phyloP scores from a whole-genome alignment of 2,113 vertebrate species.

The cat (Felis catus) region DNA sequence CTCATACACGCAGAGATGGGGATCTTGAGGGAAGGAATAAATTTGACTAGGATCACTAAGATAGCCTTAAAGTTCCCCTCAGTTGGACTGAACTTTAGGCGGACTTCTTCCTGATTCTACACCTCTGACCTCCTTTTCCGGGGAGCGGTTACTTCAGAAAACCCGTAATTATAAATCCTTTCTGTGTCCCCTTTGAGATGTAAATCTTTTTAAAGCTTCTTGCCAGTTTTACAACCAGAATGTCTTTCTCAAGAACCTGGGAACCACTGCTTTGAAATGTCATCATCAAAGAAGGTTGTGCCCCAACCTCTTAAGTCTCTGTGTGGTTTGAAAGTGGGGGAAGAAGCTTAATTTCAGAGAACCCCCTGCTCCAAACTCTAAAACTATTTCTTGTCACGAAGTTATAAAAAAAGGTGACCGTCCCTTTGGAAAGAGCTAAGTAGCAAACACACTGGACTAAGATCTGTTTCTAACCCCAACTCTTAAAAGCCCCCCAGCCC shows the following conservation, averaged over 20 bases:
- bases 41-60: background rate
- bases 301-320: background rate
- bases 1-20: rapidly evolving
- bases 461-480: background rate
- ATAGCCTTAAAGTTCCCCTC: background rate
- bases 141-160: background rate
- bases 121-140: background rate
- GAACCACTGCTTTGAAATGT: background rate
- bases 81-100: background rate
- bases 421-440: background rate
- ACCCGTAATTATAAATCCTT: background rate
- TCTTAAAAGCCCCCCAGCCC: background rate
- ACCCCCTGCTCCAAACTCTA: background rate
- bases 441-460: background rate
- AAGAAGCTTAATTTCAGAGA: background rate
- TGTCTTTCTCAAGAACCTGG: background rate
- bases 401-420: background rate
- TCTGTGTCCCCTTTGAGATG: background rate
- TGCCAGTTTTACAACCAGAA: background rate
- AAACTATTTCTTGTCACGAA: background rate
- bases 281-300: background rate
- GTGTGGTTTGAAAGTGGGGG: rapidly evolving
- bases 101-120: background rate
- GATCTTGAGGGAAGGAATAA: background rate
- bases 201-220: background rate